A percentile compares a stretch with the other conserved stretches of the same genome.
These are phyloP conservation scores for Epinephelus moara DNA, from an alignment of 2,113 vertebrate genomes.

Conservation along the genomic window DNA sequence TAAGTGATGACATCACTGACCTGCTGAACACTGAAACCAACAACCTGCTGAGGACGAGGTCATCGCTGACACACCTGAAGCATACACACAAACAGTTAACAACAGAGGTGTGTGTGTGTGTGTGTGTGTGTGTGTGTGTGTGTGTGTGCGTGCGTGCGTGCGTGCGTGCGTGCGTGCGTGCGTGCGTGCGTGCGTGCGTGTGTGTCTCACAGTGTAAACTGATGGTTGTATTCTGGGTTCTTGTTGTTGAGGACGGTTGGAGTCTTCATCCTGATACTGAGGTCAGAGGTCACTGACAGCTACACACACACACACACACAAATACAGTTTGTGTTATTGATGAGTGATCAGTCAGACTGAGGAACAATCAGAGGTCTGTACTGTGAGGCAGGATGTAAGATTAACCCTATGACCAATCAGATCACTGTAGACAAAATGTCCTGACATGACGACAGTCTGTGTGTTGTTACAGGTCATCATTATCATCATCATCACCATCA, in stretches of 20 bases:
- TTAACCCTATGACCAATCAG: too few relatives aligned
- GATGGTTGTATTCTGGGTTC: constrained; percentile 63
- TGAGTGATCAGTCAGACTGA: too few relatives aligned
- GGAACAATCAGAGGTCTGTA: too few relatives aligned
- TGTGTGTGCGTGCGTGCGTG: constrained; percentile 6
- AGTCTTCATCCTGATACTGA: constrained; percentile 54
- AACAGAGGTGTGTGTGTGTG: neutral
- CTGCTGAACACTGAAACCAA: constrained; percentile 44
- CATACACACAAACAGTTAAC: neutral
- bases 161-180: neutral
- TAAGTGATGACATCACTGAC: constrained; percentile 25
- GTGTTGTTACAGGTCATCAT: too few relatives aligned
- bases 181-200: neutral
- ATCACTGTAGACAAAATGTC: too few relatives aligned
- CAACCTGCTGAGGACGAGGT: constrained; percentile 30
- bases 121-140: neutral
- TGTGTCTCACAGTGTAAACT: constrained; percentile 64
- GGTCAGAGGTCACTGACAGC: constrained; percentile 72
- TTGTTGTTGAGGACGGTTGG: constrained; percentile 66
- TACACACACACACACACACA: constrained; percentile 37
- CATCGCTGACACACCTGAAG: neutral
- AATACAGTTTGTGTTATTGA: too few relatives aligned
- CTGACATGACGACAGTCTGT: too few relatives aligned
- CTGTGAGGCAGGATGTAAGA: too few relatives aligned
- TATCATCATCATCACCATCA: too few relatives aligned